Base-by-base conservation (phyloP, 2,888 invertebrate species). In the Adelphocoris suturalis region DNA sequence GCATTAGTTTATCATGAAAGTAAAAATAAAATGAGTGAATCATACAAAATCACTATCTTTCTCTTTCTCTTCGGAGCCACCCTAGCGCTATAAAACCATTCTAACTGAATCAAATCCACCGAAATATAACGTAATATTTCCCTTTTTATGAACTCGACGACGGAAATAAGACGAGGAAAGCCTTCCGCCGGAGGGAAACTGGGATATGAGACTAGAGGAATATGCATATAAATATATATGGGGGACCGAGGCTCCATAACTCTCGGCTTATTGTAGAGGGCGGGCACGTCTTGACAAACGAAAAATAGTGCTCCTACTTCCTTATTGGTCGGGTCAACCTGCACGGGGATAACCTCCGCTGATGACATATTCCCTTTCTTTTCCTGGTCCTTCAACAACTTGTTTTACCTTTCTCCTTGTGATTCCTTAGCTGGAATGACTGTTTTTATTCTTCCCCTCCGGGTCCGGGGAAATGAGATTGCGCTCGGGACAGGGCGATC, bases 231-330 rank as follows among this genome's bases (percentile, higher is more conserved):
- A 47, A 82, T 82, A 68, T 52, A 82, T 82, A 52, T 82, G 27
- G n/a, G 52, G 47, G 52, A 23, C 82, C 37, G 37, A 13, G 52
- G 12, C 48, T 52, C n/a, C 48, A 82, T 82, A 82, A 48, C 82
- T 82, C 78, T 52, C 48, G 23, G 19, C 82, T 82, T 82, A 82
- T 82, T 82, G 82, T 82, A 48, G 47, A 52, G 48, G 52, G 52
- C 52, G 23, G 82, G 82, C 82, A 82, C 82, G 82, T 82, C 82
- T 82, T 82, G 82, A 82, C 82, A 82, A 82, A 82, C 82, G 82
- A 82, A 82, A 82, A 82, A 82, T 82, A 82, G 48, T 82, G 52
- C 52, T 82, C 55, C 47, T 52, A 46, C 82, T 82, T 82, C 82
- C 82, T 82, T 52, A 82, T 82, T 82, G 82, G 82, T 82, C 19